phyloP scores from a whole-genome alignment of 2,113 vertebrate species.

The Hippopotamus amphibius region DNA sequence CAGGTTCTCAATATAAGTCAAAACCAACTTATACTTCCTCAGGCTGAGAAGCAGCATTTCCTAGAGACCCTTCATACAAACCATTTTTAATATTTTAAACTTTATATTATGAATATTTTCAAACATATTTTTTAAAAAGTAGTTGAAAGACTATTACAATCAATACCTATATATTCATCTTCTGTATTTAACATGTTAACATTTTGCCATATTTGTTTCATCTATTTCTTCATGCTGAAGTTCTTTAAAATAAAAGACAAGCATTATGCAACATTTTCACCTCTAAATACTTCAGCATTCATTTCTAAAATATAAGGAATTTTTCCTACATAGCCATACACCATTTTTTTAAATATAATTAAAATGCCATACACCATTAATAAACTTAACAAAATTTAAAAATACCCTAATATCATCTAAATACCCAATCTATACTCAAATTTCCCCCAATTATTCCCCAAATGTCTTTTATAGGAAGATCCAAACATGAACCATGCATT shows the following conservation, averaged over 20 bases:
- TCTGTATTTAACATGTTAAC: slow-evolving; percentile 58
- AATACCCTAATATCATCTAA: slow-evolving; percentile 24
- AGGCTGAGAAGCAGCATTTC: not conserved
- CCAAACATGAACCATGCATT: not conserved
- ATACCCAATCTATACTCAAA: slow-evolving; percentile 30
- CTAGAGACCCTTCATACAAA: slow-evolving; percentile 29
- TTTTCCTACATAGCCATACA: not conserved
- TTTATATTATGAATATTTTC: slow-evolving; percentile 37
- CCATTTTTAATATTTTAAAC: slow-evolving; percentile 58
- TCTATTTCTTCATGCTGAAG: slow-evolving; percentile 45
- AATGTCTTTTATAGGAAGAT: slow-evolving; percentile 40
- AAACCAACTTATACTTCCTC: not conserved
- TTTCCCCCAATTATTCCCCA: slow-evolving; percentile 24
- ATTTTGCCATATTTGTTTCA: not conserved
- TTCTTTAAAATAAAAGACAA: slow-evolving; percentile 39
- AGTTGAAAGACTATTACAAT: not conserved
- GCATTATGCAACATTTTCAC: slow-evolving; percentile 41
- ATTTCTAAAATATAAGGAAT: slow-evolving; percentile 40
- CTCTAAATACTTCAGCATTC: slow-evolving; percentile 35
- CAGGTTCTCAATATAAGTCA: slow-evolving; percentile 12
- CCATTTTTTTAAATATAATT: not conserved
- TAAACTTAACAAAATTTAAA: slow-evolving; percentile 29
- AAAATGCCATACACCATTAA: not conserved
- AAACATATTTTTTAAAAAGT: not conserved
- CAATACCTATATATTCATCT: not conserved